A percentile compares a stretch with the other conserved stretches of the same genome.
Evolutionary conservation across 2,888 invertebrate species (phyloP).

Genomic region (Tineola bisselliella): DNA sequence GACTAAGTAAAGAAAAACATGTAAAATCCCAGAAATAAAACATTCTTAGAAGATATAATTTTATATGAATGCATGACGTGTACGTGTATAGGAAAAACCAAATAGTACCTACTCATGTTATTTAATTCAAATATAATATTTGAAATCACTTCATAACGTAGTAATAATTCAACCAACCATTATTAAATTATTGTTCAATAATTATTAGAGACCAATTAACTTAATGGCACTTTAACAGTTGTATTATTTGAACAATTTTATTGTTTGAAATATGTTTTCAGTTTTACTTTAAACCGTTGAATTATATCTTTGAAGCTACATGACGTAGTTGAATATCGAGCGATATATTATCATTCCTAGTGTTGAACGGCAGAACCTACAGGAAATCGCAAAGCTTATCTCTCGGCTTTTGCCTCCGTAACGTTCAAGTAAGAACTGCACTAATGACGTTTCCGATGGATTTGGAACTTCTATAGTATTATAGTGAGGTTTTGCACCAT

Average conservation of each 20-base stretch:
- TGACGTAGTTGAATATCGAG: neutral
- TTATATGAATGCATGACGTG: neutral
- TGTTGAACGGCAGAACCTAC: neutral
- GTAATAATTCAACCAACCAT: too few species aligned
- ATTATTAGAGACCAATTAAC: too few species aligned
- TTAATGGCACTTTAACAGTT: too few species aligned
- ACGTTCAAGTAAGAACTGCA: neutral
- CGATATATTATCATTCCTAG: neutral
- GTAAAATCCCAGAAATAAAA: neutral
- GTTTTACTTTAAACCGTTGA: neutral
- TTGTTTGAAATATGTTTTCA: too few species aligned
- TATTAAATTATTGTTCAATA: too few species aligned
- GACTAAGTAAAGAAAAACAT: neutral
- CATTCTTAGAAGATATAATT: neutral
- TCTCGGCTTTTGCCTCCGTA: neutral
- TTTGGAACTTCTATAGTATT: neutral
- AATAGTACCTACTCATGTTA: neutral
- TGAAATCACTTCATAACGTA: too few species aligned
- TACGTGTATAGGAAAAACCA: neutral
- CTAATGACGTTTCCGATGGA: neutral
- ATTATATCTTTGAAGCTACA: neutral
- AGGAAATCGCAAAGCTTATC: conserved; percentile 2
- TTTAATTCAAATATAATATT: too few species aligned
- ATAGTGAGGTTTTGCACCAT: neutral
- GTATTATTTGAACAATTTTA: too few species aligned